Evolutionary conservation across 2,888 invertebrate species (phyloP).

Genomic region (Dorcus hopei): DNA sequence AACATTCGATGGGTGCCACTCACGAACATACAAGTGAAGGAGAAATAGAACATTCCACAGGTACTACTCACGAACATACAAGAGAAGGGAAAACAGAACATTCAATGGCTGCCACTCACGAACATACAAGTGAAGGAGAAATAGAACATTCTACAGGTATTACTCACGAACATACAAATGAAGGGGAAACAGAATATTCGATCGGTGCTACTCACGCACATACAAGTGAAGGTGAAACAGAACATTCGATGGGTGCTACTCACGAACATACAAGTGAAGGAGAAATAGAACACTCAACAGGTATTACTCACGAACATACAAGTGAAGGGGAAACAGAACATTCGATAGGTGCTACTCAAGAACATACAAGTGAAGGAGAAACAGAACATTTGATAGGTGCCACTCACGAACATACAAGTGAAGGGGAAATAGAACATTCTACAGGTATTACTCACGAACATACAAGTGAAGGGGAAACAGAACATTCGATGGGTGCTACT

Average conservation of each 20-base stretch:
- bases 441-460: neutral
- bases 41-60: too few relatives aligned
- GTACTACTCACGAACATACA: neutral
- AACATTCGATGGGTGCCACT: too few relatives aligned
- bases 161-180: neutral
- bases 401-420: too few relatives aligned
- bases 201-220: too few relatives aligned
- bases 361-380: neutral
- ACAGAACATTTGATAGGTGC: neutral
- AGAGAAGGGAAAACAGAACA: too few relatives aligned
- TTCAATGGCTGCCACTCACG: neutral
- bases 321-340: neutral
- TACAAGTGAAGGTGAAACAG: neutral
- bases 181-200: too few relatives aligned
- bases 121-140: neutral
- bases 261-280: neutral
- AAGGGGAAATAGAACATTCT: neutral
- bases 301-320: neutral
- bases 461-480: neutral
- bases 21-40: neutral
- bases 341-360: too few relatives aligned
- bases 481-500: neutral
- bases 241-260: neutral
- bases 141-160: neutral
- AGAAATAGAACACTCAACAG: neutral